phyloP scores from a whole-genome alignment of 1,140 invertebrate genomes.

The Trypoxylus dichotomus region DNA sequence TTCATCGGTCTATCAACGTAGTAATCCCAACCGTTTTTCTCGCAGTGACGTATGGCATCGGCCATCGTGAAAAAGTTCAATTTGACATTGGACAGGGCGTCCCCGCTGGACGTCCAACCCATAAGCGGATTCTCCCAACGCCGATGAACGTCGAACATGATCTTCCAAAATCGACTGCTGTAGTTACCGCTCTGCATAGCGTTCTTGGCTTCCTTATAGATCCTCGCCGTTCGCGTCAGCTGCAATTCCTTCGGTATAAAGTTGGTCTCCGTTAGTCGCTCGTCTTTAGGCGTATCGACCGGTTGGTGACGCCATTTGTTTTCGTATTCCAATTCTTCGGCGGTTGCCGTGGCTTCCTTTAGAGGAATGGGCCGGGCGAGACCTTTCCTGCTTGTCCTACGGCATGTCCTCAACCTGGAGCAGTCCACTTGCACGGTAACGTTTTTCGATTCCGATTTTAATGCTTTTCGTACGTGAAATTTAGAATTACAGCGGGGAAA shows the following conservation, averaged over 20 bases:
- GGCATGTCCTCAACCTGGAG: not conserved
- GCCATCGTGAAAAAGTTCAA: conserved; percentile 1
- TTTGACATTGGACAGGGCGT: conserved; percentile 9
- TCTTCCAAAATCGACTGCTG: not conserved
- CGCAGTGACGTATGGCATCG: not conserved
- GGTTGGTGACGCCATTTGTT: not conserved
- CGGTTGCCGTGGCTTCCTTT: not conserved
- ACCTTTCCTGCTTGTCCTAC: not conserved
- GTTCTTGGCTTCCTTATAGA: conserved; percentile 7
- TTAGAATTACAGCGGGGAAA: not conserved
- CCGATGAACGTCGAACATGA: not conserved
- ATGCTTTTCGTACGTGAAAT: not conserved
- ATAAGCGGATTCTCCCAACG: not conserved
- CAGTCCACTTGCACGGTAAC: not conserved
- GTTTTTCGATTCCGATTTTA: not conserved
- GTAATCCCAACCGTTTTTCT: conserved; percentile 15
- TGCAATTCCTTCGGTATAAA: not conserved
- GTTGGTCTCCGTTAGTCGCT: not conserved
- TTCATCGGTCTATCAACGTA: conserved; percentile 21
- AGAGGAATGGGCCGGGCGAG: not conserved
- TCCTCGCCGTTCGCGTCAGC: not conserved
- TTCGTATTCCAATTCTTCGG: not conserved
- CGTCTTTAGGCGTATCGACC: not conserved
- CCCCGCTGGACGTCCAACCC: not conserved
- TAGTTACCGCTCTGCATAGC: conserved; percentile 19